Base-by-base conservation (phyloP, 2,797 vertebrate species). In the Coilia nasus region DNA sequence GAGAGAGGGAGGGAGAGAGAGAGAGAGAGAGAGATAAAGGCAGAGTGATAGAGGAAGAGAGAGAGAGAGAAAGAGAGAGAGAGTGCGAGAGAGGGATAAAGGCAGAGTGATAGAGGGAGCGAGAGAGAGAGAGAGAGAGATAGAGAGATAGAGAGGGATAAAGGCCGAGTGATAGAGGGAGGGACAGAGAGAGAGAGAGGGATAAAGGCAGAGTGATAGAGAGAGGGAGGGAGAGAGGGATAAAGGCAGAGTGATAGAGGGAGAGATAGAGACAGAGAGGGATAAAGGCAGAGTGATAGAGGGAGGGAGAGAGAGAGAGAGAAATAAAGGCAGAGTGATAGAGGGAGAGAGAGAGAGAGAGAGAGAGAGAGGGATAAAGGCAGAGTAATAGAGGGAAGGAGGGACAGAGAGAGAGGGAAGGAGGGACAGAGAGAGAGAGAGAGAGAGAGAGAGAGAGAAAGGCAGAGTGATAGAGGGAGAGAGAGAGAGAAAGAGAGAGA, bases 1-100 rank as follows among this genome's bases (percentile, higher is more conserved):
- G 83, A 93, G 94, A 94, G 96, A 95, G 95, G n/a, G n/a, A n/a
- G n/a, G n/a, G n/a, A 94, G 95, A 96, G 92, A 95, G 96, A 94
- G 94, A 94, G 93, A 94, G 94, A 95, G 95, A 95, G 93, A 93
- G 92, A 93, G 93, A 95, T 95, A 95, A 93, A 94, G 92, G 93
- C 92, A 95, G 95, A 95, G 93, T 93, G 92, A 93, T 92, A 95
- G 95, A 95, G 31, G 17, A 14, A 21, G 15, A 78, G 71, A 78
- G 35, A 78, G 35, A 95, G 95, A 95, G 93, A 94, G n/a, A n/a
- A n/a, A n/a, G n/a, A n/a, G n/a, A n/a, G n/a, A n/a, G n/a, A n/a
- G n/a, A n/a, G n/a, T n/a, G n/a, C n/a, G n/a, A n/a, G 92, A 93
- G 93, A 3, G 50, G 14, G 50, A 54, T 2, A 54, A 3, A 11